These are phyloP conservation scores for Drosophila kanekoi DNA, from an alignment of 2,888 invertebrate genomes.

Conservation along the genomic window DNA sequence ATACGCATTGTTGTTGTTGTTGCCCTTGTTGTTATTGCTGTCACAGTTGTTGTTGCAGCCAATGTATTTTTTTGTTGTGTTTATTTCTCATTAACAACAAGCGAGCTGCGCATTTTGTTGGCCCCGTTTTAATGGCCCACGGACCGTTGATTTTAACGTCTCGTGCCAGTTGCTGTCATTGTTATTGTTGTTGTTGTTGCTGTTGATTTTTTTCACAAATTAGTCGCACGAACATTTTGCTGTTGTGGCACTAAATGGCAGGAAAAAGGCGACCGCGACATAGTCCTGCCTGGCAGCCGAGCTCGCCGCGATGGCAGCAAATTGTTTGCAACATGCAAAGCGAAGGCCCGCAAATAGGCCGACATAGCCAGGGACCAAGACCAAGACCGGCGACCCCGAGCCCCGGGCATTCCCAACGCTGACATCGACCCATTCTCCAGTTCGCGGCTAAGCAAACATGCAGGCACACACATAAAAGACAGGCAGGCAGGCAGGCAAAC, in stretches of 20 bases:
- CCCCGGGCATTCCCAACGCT: conserved; percentile 13
- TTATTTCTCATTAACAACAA: conserved; percentile 70
- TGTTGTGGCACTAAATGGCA: conserved; percentile 66
- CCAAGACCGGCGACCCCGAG: conserved; percentile 9
- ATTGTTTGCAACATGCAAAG: conserved; percentile 78
- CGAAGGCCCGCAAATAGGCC: conserved; percentile 68
- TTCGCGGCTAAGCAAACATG: conserved; percentile 57
- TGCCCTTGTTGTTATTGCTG: conserved; percentile 23
- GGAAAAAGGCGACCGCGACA: conserved; percentile 54
- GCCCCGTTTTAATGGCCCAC: conserved; percentile 69
- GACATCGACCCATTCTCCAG: conserved; percentile 32
- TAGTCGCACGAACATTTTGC: conserved; percentile 78
- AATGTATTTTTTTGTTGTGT: conserved; percentile 38
- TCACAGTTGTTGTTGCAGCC: conserved; percentile 14
- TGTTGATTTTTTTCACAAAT: conserved; percentile 69
- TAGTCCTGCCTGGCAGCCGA: conserved; percentile 26
- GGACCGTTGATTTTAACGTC: conserved; percentile 69
- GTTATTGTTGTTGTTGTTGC: conserved; percentile 19
- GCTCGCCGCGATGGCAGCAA: conserved; percentile 51
- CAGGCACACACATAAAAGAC: conserved; percentile 28
- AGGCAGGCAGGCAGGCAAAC: conserved; percentile 20
- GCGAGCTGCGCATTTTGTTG: conserved; percentile 59
- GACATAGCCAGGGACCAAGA: conserved; percentile 32
- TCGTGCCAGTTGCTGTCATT: conserved; percentile 61
- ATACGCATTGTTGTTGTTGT: conserved; percentile 11